These are phyloP conservation scores for Magallana nippona DNA, from an alignment of 2,888 invertebrate species.

Conservation along the genomic window DNA sequence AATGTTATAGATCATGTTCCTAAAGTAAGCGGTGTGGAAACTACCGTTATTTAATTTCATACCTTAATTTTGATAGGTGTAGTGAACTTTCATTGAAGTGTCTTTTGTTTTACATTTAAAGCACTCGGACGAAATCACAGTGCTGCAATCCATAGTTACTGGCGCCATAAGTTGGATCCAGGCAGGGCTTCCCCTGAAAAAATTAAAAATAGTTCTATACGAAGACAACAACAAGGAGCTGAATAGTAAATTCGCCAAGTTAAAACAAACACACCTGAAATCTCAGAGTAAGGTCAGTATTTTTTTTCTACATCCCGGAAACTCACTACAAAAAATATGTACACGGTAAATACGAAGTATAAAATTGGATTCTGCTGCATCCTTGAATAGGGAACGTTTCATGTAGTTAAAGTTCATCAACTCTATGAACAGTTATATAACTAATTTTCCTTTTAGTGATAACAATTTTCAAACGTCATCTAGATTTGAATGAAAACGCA, in stretches of 20 bases:
- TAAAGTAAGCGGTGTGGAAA: no score
- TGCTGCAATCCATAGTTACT: conserved; percentile 65
- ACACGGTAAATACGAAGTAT: no score
- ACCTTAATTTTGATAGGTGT: neutral
- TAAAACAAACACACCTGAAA: conserved; percentile 52
- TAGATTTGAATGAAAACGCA: no score
- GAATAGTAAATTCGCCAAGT: conserved; percentile 45
- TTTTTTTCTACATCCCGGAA: neutral
- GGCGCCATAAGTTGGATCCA: conserved; percentile 74
- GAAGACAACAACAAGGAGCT: conserved; percentile 39
- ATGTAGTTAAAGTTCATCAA: no score
- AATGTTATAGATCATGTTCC: no score
- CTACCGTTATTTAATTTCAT: no score
- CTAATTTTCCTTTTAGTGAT: no score
- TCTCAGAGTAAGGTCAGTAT: conserved; percentile 50
- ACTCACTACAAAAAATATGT: neutral
- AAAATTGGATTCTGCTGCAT: no score
- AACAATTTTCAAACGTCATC: no score
- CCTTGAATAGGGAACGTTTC: no score
- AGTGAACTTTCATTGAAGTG: neutral
- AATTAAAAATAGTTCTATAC: conserved; percentile 74
- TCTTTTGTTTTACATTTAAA: neutral
- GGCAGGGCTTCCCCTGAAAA: conserved; percentile 73
- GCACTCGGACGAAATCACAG: conserved; percentile 3
- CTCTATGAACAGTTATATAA: no score